Evolutionary conservation across 2,888 invertebrate species (phyloP).

Genomic region (Gastracanthus pulcherrimus): DNA sequence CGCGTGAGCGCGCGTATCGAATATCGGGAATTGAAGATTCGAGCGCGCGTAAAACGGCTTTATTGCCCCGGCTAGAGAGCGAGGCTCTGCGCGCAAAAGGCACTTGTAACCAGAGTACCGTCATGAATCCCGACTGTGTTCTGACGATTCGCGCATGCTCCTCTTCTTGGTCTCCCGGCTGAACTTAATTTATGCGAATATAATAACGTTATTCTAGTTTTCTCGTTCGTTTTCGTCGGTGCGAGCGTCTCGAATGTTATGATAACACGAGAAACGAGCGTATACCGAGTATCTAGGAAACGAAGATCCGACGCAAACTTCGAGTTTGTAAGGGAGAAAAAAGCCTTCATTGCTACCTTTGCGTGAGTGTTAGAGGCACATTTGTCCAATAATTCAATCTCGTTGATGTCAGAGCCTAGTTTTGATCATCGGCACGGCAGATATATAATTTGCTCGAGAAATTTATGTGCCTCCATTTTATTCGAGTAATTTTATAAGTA

Average conservation of each 20-base stretch:
- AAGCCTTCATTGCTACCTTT: not conserved
- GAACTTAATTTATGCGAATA: constrained; percentile 35
- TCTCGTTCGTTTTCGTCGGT: not conserved
- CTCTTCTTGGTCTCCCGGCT: not conserved
- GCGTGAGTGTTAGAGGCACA: not conserved
- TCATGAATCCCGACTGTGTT: not conserved
- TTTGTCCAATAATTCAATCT: constrained; percentile 20
- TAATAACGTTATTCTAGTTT: constrained; percentile 32
- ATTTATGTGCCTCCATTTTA: constrained; percentile 7
- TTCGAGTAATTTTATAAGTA: not conserved
- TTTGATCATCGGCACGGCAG: not conserved
- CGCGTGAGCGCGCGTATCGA: not conserved
- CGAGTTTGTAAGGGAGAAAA: not conserved
- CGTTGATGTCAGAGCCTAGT: not conserved
- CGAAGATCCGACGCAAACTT: not conserved
- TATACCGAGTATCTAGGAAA: constrained; percentile 15
- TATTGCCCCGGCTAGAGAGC: constrained; percentile 33
- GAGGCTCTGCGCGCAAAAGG: not conserved
- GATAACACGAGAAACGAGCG: too few relatives aligned
- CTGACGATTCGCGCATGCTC: constrained; percentile 3
- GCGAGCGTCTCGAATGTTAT: too few relatives aligned
- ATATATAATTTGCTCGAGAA: constrained; percentile 6
- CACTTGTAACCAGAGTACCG: not conserved
- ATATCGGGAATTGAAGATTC: constrained; percentile 41
- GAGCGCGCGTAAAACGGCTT: constrained; percentile 40